Evolutionary conservation across 2,113 vertebrate species (phyloP).

Genomic region (Promerops cafer): DNA sequence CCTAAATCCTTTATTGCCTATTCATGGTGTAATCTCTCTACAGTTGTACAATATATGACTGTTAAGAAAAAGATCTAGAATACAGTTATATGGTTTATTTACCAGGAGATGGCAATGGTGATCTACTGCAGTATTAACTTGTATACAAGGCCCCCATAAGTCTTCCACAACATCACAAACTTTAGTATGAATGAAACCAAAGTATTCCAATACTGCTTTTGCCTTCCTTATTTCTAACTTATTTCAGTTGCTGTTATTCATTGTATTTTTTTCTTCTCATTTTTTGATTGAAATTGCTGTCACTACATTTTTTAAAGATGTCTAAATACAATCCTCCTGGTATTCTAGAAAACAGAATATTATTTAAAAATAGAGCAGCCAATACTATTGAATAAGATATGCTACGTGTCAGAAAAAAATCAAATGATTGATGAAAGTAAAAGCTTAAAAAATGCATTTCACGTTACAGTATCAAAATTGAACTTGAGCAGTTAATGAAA

Average conservation of each 20-base stretch:
- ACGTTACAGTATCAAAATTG: background rate
- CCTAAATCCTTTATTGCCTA: conserved; percentile 62
- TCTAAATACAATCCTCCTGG: conserved; percentile 36
- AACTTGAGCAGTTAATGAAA: background rate
- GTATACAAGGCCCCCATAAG: background rate
- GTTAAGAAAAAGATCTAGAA: conserved; percentile 38
- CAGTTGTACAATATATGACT: conserved; percentile 43
- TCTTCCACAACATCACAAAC: background rate
- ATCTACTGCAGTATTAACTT: conserved; percentile 60
- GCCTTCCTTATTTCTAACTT: conserved; percentile 48
- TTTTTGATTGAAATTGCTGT: conserved; percentile 59
- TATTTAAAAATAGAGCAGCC: conserved; percentile 28
- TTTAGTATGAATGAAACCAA: conserved; percentile 17
- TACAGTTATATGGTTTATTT: conserved; percentile 48
- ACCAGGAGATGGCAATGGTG: conserved; percentile 80
- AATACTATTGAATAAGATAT: background rate
- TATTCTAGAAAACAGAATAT: conserved; percentile 26
- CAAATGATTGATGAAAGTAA: background rate
- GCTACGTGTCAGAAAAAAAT: background rate
- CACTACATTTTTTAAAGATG: conserved; percentile 7
- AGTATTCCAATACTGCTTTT: conserved; percentile 37
- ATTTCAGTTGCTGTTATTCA: conserved; percentile 49
- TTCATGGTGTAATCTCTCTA: conserved; percentile 57
- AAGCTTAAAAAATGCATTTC: background rate
- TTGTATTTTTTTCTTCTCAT: background rate